Evolutionary conservation across 53 echinoderm and acorn worm species (phyloP).

Genomic region (Holothuria leucospilota): DNA sequence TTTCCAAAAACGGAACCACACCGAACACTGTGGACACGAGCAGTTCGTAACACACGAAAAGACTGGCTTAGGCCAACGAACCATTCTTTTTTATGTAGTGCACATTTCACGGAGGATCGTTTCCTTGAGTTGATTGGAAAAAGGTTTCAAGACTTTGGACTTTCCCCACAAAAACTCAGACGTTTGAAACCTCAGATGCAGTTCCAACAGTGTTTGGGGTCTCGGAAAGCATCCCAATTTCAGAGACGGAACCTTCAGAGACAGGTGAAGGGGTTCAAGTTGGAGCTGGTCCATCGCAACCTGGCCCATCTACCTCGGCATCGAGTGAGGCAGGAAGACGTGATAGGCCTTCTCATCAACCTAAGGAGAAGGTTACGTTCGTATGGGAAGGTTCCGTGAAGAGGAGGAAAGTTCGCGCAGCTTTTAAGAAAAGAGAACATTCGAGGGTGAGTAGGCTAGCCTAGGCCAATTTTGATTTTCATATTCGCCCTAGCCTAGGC

Average conservation of each 20-base stretch:
- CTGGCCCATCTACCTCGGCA: background rate
- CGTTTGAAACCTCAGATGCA: no score
- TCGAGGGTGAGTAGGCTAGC: background rate
- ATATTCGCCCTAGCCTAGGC: no score
- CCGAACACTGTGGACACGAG: slow-evolving; percentile 11
- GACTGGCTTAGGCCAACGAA: slow-evolving; percentile 14
- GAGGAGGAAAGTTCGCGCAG: background rate
- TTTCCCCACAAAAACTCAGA: no score
- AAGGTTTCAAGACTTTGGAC: no score
- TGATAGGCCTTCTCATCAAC: background rate
- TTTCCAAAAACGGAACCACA: background rate
- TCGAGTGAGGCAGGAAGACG: background rate
- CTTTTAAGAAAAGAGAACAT: slow-evolving; percentile 16
- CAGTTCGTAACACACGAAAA: background rate
- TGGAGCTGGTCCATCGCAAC: background rate
- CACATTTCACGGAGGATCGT: no score
- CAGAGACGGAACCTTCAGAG: no score
- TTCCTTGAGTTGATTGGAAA: no score
- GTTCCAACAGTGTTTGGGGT: no score
- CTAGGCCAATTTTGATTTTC: no score
- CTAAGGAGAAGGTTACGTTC: background rate
- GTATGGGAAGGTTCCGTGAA: background rate
- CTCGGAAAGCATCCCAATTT: no score
- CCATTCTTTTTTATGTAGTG: no score
- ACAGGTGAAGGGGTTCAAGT: no score